Conservation (phyloP, 2,797 vertebrate genomes). For the Falco concolor region DNA sequence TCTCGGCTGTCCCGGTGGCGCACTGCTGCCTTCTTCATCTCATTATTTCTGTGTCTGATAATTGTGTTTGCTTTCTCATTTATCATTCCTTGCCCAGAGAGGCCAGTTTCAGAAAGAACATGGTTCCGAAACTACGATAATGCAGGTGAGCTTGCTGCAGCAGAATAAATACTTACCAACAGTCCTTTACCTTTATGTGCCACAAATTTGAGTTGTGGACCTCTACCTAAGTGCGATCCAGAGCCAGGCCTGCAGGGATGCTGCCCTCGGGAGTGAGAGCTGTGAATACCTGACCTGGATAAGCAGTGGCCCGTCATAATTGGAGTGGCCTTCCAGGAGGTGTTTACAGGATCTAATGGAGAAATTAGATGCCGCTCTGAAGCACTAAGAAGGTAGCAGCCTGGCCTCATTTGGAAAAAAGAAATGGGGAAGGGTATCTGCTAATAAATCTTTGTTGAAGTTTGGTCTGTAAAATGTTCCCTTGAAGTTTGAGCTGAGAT, state of each 20-base stretch:
- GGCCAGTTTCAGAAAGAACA: constrained; percentile 74
- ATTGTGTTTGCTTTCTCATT: constrained; percentile 94
- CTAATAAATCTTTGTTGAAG: neutral
- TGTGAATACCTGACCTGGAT: constrained; percentile 42
- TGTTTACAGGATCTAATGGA: neutral
- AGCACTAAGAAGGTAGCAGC: neutral
- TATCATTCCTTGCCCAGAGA: constrained; percentile 89
- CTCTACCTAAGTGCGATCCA: neutral
- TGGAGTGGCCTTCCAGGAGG: constrained; percentile 32
- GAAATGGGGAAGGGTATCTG: neutral
- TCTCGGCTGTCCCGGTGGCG: constrained; percentile 82
- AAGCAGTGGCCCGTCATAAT: constrained; percentile 29
- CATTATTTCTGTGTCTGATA: constrained; percentile 85
- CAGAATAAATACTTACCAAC: neutral
- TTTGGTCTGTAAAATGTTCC: neutral
- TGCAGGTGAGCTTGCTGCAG: constrained; percentile 73
- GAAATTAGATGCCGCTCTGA: constrained; percentile 11
- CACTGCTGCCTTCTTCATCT: constrained; percentile 85
- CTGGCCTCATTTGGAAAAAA: neutral
- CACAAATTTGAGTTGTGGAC: neutral
- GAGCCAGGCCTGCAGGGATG: neutral
- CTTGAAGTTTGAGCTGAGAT: neutral
- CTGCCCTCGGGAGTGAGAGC: neutral
- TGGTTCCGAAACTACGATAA: constrained; percentile 78
- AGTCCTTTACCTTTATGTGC: neutral